Evolutionary conservation across 2,888 invertebrate genomes (phyloP), one percentile per base, ranked within the genome.

Genomic region (Polyploca ridens): DNA sequence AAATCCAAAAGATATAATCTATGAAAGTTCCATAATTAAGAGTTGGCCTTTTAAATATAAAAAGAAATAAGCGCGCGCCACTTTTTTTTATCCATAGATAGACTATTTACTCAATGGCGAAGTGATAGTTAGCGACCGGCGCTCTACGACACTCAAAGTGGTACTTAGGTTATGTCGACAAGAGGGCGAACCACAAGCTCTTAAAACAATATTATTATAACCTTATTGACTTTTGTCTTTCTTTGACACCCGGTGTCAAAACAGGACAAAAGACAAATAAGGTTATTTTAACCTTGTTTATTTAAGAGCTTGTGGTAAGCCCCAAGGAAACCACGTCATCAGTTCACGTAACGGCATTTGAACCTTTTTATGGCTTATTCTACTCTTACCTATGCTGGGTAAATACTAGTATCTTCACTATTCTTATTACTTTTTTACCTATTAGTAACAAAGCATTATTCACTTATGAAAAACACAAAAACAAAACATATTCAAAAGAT

Each of bases 331-430:
- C n/a, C 16, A 54, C 54, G 54, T 54, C 54, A 19, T 54, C 54
- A 54, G 54, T 54, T 19, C 19, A 19, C 54, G 54, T 54, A 19
- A 54, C 19, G 54, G 19, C 54, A 19, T 54, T 54, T 8, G 54
- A n/a, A 54, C 54, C 54, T 54, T 19, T 54, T 54, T 54, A 54
- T 54, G 54, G 54, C 54, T 54, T 54, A 16, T 16, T 54, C 19
- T 8, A 54, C 54, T 19, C 6, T 16, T 54, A 10, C 16, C 10
- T 19, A 19, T 0, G 49, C 10, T 16, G 7, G 16, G 7, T 49
- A 49, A 10, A 10, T 6, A 35, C 14, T 3, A 46, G 7, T 6
- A 49, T 49, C 49, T 7, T 54, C 19, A 10, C 54, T 27, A 27
- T 27, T 27, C 27, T 27, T 27, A 27, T 27, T 27, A 27, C 27